Base-by-base conservation (phyloP, 2,113 vertebrate species). In the Agapornis roseicollis region DNA sequence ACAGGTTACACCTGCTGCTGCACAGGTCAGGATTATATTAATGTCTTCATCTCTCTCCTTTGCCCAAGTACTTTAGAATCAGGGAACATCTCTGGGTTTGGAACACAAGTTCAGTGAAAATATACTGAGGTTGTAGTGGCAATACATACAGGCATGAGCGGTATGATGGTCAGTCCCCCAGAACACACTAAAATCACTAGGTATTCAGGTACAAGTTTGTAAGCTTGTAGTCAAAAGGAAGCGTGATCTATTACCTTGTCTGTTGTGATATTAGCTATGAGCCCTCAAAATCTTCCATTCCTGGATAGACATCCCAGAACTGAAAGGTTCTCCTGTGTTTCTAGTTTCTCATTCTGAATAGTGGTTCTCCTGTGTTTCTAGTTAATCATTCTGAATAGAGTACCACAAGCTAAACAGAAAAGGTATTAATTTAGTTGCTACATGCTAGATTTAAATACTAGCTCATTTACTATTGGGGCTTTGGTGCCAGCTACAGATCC, bases 21-120 rank as follows among this genome's bases (percentile, higher is more conserved):
- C 88, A 86, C 44, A 89, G 94, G 96, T 96, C 93, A 96, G 89
- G 91, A 96, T 97, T 95, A 89, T 92, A 97, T 96, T 95, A 94
- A 97, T 96, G 71, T 92, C 93, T 96, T 97, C 95, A 96, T 97
- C 85, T 78, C 17, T 68, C 64, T 94, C 87, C 64, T 85, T 93
- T 96, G 88, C 88, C 66, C 81, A 80, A 65, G 77, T 80, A 70
- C 78, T 97, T 91, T 50, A 86, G 63, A 93, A 88, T 71, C 56
- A 72, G 80, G 60, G 88, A 78, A 50, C 13, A 33, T 83, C 77
- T 52, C 39, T 87, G 31, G 6, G 71, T 89, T 86, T 88, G 66
- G 64, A 85, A 65, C 53, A 20, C 28, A 76, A 84, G 47, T 85
- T 82, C 79, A 65, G 52, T 69, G 89, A 73, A 91, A 93, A 69